These are phyloP conservation scores for Carabus problematicus DNA, from an alignment of 2,888 invertebrate species.

Conservation along the genomic window DNA sequence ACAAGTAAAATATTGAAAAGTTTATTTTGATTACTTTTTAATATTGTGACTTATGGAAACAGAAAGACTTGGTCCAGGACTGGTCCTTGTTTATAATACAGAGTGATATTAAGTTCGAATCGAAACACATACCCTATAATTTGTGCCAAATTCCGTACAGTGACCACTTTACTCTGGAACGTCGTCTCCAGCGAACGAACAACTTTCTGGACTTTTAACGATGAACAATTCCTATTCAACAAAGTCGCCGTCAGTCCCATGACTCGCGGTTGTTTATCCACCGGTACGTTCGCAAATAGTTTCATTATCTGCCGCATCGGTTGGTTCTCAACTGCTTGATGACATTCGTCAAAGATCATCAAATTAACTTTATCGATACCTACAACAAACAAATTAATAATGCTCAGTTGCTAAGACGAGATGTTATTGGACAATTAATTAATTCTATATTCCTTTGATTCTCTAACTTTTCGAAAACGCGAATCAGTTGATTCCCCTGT, in stretches of 20 bases:
- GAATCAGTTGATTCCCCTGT: no score
- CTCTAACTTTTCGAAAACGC: no score
- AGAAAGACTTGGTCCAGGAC: no score
- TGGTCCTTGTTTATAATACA: no score
- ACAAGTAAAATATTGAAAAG: no score
- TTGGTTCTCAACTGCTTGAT: constrained; percentile 82
- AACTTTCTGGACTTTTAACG: constrained; percentile 62
- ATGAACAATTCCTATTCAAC: constrained; percentile 73
- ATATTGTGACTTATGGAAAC: no score
- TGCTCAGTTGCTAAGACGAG: no score
- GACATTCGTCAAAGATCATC: constrained; percentile 94
- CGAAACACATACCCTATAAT: constrained; percentile 67
- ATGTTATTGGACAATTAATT: no score
- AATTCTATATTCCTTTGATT: no score
- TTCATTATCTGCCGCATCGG: constrained; percentile 82
- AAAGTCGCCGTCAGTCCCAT: constrained; percentile 89
- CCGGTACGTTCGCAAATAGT: constrained; percentile 62
- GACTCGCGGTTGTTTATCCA: constrained; percentile 70
- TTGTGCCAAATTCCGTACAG: constrained; percentile 66
- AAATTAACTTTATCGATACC: constrained; percentile 73
- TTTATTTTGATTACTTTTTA: no score
- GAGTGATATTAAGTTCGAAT: no score
- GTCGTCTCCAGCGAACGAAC: constrained; percentile 73
- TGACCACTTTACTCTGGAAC: constrained; percentile 75
- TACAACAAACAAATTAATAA: no score